Conservation (phyloP, 2,113 vertebrate species). For the Callaeas wilsoni region DNA sequence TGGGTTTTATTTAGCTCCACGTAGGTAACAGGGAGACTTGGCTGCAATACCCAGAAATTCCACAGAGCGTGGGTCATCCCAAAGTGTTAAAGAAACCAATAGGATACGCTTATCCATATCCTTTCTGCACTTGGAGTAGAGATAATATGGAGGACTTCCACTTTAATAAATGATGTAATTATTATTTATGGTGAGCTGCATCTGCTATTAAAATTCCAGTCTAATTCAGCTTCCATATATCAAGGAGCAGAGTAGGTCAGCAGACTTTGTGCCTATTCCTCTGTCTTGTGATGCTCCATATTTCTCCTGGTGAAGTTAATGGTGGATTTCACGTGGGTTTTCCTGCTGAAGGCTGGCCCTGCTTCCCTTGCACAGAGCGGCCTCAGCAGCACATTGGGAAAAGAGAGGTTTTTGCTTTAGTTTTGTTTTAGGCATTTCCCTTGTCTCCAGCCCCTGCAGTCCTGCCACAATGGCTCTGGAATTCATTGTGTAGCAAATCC, state of each 20-base stretch:
- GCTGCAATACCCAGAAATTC: neutral
- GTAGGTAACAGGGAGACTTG: neutral
- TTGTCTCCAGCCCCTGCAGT: neutral
- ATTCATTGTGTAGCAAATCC: neutral
- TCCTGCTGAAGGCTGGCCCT: neutral
- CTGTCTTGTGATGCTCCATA: neutral
- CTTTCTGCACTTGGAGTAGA: neutral
- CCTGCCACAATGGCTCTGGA: neutral
- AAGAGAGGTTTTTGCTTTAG: fast-evolving
- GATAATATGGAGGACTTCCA: neutral
- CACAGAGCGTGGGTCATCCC: neutral
- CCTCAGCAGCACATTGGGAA: neutral
- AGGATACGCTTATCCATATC: neutral
- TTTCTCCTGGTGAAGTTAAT: neutral
- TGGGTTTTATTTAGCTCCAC: neutral
- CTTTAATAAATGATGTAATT: neutral
- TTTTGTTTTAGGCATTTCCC: neutral
- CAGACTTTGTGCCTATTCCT: neutral
- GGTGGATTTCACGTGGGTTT: neutral
- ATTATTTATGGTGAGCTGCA: neutral
- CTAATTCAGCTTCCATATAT: neutral
- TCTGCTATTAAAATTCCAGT: neutral
- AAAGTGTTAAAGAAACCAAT: neutral
- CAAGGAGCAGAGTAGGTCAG: neutral
- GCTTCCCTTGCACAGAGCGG: fast-evolving